Percentiles rank a stretch among this genome's conserved stretches.
phyloP scores from a whole-genome alignment of 2,888 invertebrate species.

The Cryptocheilus praepositus region DNA sequence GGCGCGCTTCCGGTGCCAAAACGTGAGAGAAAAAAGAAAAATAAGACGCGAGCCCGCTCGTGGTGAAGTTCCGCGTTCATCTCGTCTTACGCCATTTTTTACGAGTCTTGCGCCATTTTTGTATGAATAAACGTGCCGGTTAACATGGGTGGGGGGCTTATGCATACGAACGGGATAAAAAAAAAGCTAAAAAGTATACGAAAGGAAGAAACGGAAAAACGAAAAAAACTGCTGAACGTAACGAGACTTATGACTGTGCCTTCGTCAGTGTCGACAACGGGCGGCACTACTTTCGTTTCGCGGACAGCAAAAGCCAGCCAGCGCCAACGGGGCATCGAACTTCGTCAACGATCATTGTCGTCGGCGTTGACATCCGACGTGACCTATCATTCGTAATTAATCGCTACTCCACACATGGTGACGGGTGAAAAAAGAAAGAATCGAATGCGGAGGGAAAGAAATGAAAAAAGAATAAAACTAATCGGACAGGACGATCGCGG shows the following conservation, averaged over 20 bases:
- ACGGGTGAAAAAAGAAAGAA: not conserved
- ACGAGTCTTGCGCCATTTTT: slow-evolving; percentile 44
- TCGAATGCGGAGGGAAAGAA: not conserved
- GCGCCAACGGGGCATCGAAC: slow-evolving; percentile 4
- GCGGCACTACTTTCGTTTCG: slow-evolving; percentile 58
- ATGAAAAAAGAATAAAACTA: not conserved
- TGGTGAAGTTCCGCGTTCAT: slow-evolving; percentile 44
- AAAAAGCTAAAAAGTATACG: not conserved
- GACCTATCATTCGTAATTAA: not conserved
- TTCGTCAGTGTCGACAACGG: slow-evolving; percentile 67
- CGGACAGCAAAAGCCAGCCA: slow-evolving; percentile 43
- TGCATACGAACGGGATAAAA: not conserved
- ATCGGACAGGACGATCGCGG: not conserved
- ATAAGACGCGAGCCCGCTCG: slow-evolving; percentile 36
- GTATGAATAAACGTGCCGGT: slow-evolving; percentile 31
- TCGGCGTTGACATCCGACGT: not conserved
- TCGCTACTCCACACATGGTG: not conserved
- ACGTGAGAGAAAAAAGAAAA: slow-evolving; percentile 42
- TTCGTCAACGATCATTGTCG: not conserved
- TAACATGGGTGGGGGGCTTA: not conserved
- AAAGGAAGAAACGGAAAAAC: slow-evolving; percentile 6
- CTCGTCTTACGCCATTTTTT: slow-evolving; percentile 17
- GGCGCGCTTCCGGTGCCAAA: slow-evolving; percentile 69
- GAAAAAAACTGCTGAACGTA: slow-evolving; percentile 43
- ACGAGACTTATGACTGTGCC: slow-evolving; percentile 72